A percentile compares a stretch with the other conserved stretches of the same genome.
Conservation (phyloP, 53 echinoderm and acorn worm species). For the Echinarachnius parma region DNA sequence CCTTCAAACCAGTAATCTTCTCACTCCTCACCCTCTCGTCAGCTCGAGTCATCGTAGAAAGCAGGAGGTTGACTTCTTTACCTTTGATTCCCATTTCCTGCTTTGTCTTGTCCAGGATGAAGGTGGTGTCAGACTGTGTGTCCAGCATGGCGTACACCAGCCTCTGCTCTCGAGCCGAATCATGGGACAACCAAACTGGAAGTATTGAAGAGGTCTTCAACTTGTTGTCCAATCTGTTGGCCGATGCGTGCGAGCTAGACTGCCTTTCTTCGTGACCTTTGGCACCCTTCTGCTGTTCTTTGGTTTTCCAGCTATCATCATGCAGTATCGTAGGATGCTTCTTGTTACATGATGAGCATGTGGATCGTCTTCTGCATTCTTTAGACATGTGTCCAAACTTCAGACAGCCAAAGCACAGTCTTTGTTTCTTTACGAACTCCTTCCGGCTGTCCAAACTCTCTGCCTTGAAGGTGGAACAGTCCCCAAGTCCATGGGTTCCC, state of each 20-base stretch:
- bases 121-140: conserved; percentile 13
- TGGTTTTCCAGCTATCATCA: too few species aligned
- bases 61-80: background rate
- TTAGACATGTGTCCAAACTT: too few species aligned
- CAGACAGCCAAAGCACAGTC: too few species aligned
- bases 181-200: conserved; percentile 18
- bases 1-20: conserved; percentile 1
- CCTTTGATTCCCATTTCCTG: background rate
- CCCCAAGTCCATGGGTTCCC: conserved; percentile 14
- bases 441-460: too few species aligned
- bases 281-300: too few species aligned
- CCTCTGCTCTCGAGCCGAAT: background rate
- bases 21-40: background rate
- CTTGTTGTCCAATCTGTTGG: too few species aligned
- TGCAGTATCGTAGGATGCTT: conserved; percentile 39
- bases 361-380: background rate
- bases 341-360: conserved; percentile 20
- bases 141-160: conserved; percentile 21
- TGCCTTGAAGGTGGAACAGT: conserved; percentile 11
- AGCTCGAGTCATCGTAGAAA: background rate
- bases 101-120: background rate
- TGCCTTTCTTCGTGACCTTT: too few species aligned
- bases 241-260: too few species aligned
- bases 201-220: conserved; percentile 9
- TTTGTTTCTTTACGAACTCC: too few species aligned